phyloP scores from a whole-genome alignment of 2,797 vertebrate genomes.

The Denticeps clupeoides region DNA sequence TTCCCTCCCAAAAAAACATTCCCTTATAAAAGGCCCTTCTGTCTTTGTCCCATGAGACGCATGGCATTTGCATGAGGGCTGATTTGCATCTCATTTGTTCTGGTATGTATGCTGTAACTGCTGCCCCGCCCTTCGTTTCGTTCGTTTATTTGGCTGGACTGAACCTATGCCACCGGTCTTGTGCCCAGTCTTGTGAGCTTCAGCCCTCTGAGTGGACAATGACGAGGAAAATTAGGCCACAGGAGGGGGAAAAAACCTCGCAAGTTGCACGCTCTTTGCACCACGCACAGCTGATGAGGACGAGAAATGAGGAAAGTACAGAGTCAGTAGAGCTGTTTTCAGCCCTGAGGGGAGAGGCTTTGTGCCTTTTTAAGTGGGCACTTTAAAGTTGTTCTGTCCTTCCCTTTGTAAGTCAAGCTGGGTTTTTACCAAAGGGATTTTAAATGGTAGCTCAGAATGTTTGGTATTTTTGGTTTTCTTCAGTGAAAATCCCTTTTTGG shows the following conservation, averaged over 20 bases:
- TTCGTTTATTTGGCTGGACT: constrained; percentile 35
- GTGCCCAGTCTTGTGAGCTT: neutral
- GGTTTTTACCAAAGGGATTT: no score
- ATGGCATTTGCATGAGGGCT: constrained; percentile 51
- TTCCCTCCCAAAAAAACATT: constrained; percentile 14
- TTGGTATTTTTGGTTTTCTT: no score
- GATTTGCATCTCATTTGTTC: constrained; percentile 55
- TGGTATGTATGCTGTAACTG: constrained; percentile 43
- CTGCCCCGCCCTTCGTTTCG: constrained; percentile 33
- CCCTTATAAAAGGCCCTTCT: constrained; percentile 44
- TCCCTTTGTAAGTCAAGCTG: no score
- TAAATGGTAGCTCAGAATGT: no score
- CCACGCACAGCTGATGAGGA: neutral
- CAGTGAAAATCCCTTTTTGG: no score
- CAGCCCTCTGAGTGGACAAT: neutral
- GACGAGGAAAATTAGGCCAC: neutral
- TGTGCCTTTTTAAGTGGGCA: no score
- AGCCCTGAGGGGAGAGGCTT: neutral
- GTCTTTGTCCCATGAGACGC: constrained; percentile 41
- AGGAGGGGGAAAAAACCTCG: no score
- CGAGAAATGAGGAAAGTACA: neutral
- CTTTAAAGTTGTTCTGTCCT: no score
- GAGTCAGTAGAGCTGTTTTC: neutral
- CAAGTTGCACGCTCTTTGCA: neutral
- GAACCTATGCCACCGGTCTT: constrained; percentile 20